Evolutionary conservation across 2,797 vertebrate genomes (phyloP), one percentile per base, ranked within the genome.

Genomic region (Columba guinea): DNA sequence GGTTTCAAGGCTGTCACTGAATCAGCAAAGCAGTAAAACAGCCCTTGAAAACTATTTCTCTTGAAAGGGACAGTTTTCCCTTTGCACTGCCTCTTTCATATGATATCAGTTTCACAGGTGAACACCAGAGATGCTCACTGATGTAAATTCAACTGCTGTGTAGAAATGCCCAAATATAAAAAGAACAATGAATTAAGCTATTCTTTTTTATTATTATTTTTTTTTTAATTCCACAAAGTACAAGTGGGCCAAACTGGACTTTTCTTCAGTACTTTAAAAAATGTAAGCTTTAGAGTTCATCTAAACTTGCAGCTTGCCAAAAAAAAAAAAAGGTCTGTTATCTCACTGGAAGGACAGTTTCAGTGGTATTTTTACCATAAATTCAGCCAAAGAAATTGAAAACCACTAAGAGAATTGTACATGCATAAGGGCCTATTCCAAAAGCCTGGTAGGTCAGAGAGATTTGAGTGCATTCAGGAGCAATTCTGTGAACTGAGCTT

Each of bases 321-420:
- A 52, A 65, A 75, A 35, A 35, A 35, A 39, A 24, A 39, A 39
- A 39, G 22, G 44, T 19, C 62, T 85, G 15, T 41, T 53, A 67
- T 70, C 16, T 79, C 32, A 26, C 9, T 70, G 63, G 15, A 83
- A 90, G n/a, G 32, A 76, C 18, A 56, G 44, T 30, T 64, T 78
- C 53, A 46, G 18, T 52, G 15, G 52, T 23, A 3, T 41, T 30
- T 84, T 70, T 69, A n/a, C 37, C 16, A 77, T 79, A 67, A 75
- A 83, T 82, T 71, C 58, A 95, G 60, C 30, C 53, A 64, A 60
- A 93, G 79, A 75, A 95, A 83, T 5, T 28, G 35, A 69, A 96
- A 95, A 48, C 12, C 20, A 49, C 21, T 83, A 26, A 76, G 7
- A 73, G 55, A 87, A 19, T 69, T 85, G 27, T 82, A n/a, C 6